Evolutionary conservation across 1,140 invertebrate species (phyloP), one percentile per base, ranked within the genome.

Genomic region (Panagrolaimus sp.): DNA sequence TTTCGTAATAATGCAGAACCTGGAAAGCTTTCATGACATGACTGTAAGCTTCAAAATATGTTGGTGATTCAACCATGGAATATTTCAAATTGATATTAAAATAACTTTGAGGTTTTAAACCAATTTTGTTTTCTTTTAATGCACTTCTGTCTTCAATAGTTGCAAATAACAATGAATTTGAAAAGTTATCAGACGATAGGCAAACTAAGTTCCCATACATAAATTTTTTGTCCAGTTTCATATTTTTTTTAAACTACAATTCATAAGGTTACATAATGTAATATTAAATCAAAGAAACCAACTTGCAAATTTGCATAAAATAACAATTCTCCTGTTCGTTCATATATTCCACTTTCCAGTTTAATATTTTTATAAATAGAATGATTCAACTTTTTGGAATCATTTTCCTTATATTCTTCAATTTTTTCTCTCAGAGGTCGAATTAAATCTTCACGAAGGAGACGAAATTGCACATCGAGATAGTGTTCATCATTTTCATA

Each of bases 171-270:
- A 90, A 84, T 42, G 86, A 87, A 31, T 86, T 82, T 14, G 25
- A n/a, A 80, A 91, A 91, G 62, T 88, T 85, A 77, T 90, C 87
- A 9, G 73, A 83, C 0, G 89, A 89, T 31, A 92, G 86, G 69
- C 89, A 87, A 0, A 92, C 73, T n/a, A 92, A 82, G 0, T 89
- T 88, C 0, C 90, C 90, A 82, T 84, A 88, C 77, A 91, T 86
- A 38, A 92, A 86, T 62, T 88, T 83, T 77, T 88, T 88, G 53
- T 62, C 43, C 14, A 38, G 74, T 14, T 27, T 46, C 16, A 57
- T 74, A 51, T 46, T 25, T 42, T 53, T 62, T 1, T n/a, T 5
- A 1, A 5, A 8, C 43, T 45, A 5, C 7, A 11, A 20, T n/a
- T n/a, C n/a, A n/a, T n/a, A 13, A 7, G n/a, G n/a, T 16, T 42